Evolutionary conservation across 2,797 vertebrate genomes (phyloP).

Genomic region (Danionella dracula): DNA sequence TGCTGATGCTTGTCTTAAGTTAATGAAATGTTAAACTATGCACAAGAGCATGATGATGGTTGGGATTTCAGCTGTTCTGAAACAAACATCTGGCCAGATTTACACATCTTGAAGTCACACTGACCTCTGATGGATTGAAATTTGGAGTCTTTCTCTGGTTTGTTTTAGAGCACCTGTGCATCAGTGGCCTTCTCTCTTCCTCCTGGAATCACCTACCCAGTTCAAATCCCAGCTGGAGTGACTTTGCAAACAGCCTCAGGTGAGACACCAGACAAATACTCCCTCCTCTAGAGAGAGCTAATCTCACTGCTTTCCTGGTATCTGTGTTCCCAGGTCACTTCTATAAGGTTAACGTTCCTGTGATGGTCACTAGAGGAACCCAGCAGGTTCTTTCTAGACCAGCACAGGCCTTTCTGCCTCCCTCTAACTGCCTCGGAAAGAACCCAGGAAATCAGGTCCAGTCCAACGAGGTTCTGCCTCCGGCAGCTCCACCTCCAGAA

Average conservation of each 20-base stretch:
- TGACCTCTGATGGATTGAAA: neutral
- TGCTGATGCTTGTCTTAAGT: too few relatives aligned
- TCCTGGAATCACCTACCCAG: constrained; percentile 76
- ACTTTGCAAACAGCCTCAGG: constrained; percentile 87
- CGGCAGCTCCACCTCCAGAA: neutral
- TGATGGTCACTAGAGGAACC: constrained; percentile 81
- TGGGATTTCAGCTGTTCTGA: too few relatives aligned
- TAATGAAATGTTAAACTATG: too few relatives aligned
- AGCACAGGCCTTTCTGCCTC: constrained; percentile 50
- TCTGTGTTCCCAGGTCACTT: constrained; percentile 74
- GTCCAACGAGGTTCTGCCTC: constrained; percentile 22
- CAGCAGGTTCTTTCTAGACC: constrained; percentile 61
- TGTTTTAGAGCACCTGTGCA: constrained; percentile 68
- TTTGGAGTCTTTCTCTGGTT: neutral
- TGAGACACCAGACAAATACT: constrained; percentile 60
- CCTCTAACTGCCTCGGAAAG: neutral
- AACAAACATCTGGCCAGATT: too few relatives aligned
- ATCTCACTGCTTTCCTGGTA: neutral
- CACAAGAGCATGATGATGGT: too few relatives aligned
- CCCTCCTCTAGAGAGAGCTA: too few relatives aligned
- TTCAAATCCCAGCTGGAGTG: constrained; percentile 89
- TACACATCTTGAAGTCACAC: too few relatives aligned
- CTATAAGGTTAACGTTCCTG: constrained; percentile 90
- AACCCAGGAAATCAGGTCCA: too few relatives aligned
- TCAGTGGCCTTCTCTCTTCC: constrained; percentile 74